A percentile compares a stretch with the other conserved stretches of the same genome.
phyloP scores from a whole-genome alignment of 2,113 vertebrate species.

The Platysteira castanea region DNA sequence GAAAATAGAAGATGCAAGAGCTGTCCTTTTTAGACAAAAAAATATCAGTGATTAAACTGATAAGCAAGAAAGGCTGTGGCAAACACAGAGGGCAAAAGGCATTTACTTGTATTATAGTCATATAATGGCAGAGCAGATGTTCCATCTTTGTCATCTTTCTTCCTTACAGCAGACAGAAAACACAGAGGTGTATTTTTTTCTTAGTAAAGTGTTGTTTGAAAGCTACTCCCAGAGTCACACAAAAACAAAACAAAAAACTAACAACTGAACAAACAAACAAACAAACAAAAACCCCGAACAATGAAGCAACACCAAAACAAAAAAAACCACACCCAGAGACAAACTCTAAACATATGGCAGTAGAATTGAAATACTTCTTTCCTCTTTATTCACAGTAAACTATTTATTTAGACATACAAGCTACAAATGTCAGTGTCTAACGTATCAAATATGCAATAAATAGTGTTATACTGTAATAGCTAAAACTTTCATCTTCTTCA shows the following conservation, averaged over 20 bases:
- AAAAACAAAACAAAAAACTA: not conserved
- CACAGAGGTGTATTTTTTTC: not conserved
- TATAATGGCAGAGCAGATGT: not conserved
- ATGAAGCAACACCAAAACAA: not conserved
- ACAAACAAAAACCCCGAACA: not conserved
- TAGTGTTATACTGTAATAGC: not conserved
- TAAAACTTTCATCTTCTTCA: not conserved
- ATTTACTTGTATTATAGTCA: not conserved
- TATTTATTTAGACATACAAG: not conserved
- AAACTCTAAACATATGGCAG: not conserved
- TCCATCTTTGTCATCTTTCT: not conserved
- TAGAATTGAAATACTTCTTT: not conserved
- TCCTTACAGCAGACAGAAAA: not conserved
- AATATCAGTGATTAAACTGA: not conserved
- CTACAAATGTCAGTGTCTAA: not conserved
- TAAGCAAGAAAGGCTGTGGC: not conserved
- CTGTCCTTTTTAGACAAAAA: not conserved
- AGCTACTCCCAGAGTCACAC: not conserved
- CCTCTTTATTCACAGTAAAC: not conserved
- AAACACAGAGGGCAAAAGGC: not conserved
- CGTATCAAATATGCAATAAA: not conserved
- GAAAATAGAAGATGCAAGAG: not conserved
- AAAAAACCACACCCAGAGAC: not conserved
- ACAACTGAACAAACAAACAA: too few relatives aligned
- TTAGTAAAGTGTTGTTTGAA: not conserved